Evolutionary conservation across 2,113 vertebrate genomes (phyloP).

Genomic region (Dinomys branickii): DNA sequence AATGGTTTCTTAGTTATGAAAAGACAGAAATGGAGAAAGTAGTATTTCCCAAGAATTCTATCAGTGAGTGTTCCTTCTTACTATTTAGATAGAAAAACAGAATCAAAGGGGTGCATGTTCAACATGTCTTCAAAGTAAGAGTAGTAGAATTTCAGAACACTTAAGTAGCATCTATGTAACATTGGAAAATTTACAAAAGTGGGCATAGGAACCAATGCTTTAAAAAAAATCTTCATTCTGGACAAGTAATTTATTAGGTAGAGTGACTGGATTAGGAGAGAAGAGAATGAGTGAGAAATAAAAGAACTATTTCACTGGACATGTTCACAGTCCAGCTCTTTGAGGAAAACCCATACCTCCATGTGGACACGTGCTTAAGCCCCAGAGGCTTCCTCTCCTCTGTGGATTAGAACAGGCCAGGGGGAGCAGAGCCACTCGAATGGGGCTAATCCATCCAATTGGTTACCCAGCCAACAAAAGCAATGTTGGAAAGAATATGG

Average conservation of each 20-base stretch:
- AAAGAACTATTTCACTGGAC: neutral
- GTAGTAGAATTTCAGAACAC: neutral
- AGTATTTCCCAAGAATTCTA: neutral
- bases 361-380: rapidly evolving
- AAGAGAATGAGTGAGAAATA: neutral
- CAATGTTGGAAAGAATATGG: neutral
- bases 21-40: neutral
- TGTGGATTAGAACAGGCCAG: neutral
- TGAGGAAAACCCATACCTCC: rapidly evolving
- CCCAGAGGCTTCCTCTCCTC: neutral
- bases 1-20: neutral
- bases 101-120: neutral
- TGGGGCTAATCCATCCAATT: neutral
- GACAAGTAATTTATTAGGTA: neutral
- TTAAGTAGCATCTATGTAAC: neutral
- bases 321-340: neutral
- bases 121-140: neutral
- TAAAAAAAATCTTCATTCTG: neutral
- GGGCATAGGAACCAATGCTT: neutral
- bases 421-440: neutral
- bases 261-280: neutral
- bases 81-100: neutral
- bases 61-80: neutral
- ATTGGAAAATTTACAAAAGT: neutral
- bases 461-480: neutral